A percentile compares a stretch with the other conserved stretches of the same genome.
phyloP scores from a whole-genome alignment of 2,888 invertebrate genomes.

The Leptogaster cylindrica region DNA sequence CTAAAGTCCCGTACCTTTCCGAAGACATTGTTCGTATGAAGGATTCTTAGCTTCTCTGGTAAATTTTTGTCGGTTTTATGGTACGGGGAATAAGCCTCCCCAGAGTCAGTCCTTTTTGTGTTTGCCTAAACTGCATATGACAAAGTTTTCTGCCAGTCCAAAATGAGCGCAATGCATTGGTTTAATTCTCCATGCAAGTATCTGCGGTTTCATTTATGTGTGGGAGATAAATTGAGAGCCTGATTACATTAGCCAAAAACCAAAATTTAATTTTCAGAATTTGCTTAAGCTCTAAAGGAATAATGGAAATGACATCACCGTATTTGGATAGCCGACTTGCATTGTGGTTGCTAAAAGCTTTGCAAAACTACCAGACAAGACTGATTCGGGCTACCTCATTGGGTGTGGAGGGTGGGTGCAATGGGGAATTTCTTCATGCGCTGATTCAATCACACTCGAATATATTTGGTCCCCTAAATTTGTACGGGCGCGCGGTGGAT shows the following conservation, averaged over 20 bases:
- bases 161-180: background rate
- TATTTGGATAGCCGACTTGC: conserved; percentile 33
- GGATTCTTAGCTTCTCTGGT: background rate
- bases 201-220: conserved; percentile 15
- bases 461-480: no score
- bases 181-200: background rate
- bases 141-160: background rate
- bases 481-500: no score
- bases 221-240: conserved; percentile 24
- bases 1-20: background rate
- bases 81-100: background rate
- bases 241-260: conserved; percentile 30
- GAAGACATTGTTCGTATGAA: background rate
- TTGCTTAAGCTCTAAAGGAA: conserved; percentile 33
- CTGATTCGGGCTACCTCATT: background rate
- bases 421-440: no score
- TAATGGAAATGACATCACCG: conserved; percentile 22
- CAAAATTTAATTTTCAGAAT: conserved; percentile 37
- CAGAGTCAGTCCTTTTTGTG: background rate
- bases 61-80: background rate
- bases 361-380: conserved; percentile 1
- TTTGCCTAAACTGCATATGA: conserved; percentile 1
- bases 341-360: conserved; percentile 31
- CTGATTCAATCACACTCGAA: no score
- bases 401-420: background rate